Conservation (phyloP, 2,113 vertebrate genomes). For the Sprattus sprattus region DNA sequence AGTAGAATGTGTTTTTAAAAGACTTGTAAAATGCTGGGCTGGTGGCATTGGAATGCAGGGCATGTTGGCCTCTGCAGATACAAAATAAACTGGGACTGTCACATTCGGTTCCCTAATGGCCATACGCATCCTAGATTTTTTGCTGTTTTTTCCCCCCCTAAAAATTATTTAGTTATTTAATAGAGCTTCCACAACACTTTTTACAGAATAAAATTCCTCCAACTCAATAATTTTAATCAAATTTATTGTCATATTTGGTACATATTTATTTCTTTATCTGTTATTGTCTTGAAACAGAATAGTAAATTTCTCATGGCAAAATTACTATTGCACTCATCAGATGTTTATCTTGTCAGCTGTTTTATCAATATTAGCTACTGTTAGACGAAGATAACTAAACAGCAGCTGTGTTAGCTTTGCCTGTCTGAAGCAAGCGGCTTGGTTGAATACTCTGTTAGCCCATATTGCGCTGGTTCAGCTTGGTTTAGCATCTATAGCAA, state of each 20-base stretch:
- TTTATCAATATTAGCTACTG: conserved; percentile 7
- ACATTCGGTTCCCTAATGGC: not conserved
- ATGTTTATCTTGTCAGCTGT: not conserved
- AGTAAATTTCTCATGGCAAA: not conserved
- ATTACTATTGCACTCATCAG: not conserved
- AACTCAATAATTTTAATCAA: not conserved
- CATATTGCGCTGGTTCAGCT: not conserved
- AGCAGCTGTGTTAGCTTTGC: not conserved
- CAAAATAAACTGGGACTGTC: not conserved
- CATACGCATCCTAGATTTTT: not conserved
- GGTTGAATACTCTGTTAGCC: not conserved
- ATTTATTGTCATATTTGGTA: not conserved
- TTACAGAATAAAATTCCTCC: not conserved
- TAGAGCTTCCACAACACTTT: not conserved
- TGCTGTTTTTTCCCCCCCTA: not conserved
- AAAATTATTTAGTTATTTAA: not conserved
- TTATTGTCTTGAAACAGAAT: not conserved
- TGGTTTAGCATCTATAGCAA: not conserved
- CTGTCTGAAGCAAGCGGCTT: not conserved
- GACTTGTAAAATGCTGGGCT: not conserved
- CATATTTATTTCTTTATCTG: not conserved
- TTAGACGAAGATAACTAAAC: not conserved
- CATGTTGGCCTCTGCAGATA: not conserved
- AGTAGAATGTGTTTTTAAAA: not conserved
- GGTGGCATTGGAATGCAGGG: not conserved